A percentile compares a stretch with the other conserved stretches of the same genome.
Evolutionary conservation across 1,140 invertebrate genomes (phyloP).

Genomic region (Bombus fervidus): DNA sequence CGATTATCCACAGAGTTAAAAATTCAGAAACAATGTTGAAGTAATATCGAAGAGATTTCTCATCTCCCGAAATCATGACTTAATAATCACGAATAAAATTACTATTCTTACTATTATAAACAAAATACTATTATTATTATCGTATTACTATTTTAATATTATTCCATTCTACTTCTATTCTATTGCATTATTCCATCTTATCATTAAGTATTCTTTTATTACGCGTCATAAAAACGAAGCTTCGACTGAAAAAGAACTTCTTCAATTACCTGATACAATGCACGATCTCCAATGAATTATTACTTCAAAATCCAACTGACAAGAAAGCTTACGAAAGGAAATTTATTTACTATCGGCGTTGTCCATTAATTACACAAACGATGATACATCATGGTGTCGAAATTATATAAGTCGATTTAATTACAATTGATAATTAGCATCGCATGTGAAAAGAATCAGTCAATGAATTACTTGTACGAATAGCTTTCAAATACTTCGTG

Average conservation of each 20-base stretch:
- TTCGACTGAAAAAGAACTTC: too few species aligned
- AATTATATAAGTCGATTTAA: neutral
- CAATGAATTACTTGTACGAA: neutral
- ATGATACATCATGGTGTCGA: neutral
- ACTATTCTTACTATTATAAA: neutral
- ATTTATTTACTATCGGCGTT: neutral
- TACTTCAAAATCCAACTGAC: neutral
- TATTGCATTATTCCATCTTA: neutral
- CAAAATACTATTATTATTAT: neutral
- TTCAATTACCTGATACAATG: too few species aligned
- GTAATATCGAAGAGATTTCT: neutral
- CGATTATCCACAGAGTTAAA: neutral
- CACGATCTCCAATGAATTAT: neutral
- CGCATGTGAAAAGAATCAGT: neutral
- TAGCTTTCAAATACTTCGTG: neutral
- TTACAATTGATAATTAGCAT: neutral
- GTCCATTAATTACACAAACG: neutral
- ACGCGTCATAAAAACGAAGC: too few species aligned
- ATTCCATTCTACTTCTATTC: neutral
- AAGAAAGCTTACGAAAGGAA: neutral
- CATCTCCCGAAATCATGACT: neutral
- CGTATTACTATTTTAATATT: neutral
- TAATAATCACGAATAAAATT: too few species aligned
- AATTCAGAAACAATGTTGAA: neutral
- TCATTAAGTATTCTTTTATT: too few species aligned